Base-by-base conservation (phyloP, 92 coral and sea anemone genomes). In the Epizoanthus fatuus region DNA sequence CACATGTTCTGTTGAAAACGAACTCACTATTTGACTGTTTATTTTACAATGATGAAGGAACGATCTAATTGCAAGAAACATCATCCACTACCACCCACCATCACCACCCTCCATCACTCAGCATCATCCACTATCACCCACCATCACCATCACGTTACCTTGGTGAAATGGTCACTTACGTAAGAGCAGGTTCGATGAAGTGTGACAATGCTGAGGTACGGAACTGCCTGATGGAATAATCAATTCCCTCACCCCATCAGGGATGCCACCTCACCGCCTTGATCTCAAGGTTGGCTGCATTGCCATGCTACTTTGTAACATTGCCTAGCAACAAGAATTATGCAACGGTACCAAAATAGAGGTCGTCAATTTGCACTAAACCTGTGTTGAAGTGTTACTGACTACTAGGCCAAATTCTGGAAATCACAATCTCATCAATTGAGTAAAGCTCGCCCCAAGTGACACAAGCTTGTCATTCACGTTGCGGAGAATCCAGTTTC, bases 201-300 rank as follows among this genome's bases (percentile, higher is more conserved):
- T 22, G 25, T 22, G 25, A 22, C 25, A 22, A 22, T 22, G 25
- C 25, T 22, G 25, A 22, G 25, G 25, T 22, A 22, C 25, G 25
- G 25, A 68, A 68, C 42, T 68, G 13, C 49, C 74, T 16, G 4
- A 68, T 68, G 44, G 74, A 68, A 37, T 68, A 2, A 19, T 68
- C 44, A 68, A 68, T 37, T 17, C 35, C 2, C 74, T 68, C 2
- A 68, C 25, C 25, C 25, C 25, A 22, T 22, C 25, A 22, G 25
- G 25, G 25, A 22, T 22, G 25, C 25, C 25, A 19, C 74, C 74
- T 68, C 74, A 68, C 37, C 74, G 32, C 44, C 74, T 68, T 1
- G 5, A 68, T 37, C 44, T 68, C 32, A 68, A 68, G 42, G 53
- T 68, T 4, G 42, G 2, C 49, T 19, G 37, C 16, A n/a, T 68